phyloP scores from a whole-genome alignment of 2,113 vertebrate species.

The Mustelus asterias region DNA sequence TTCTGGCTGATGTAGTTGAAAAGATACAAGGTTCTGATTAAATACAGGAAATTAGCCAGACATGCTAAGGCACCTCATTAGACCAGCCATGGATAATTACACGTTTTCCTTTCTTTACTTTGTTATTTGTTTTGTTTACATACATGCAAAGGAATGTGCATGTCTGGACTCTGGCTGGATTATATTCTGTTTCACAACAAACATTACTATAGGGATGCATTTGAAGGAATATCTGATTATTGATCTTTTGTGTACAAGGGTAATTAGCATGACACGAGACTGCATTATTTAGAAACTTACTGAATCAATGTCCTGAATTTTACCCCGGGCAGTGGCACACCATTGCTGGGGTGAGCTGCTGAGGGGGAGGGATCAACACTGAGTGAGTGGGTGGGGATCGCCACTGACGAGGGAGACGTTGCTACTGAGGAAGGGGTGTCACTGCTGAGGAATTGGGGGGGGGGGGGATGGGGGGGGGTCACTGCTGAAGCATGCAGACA shows the following conservation, averaged over 20 bases:
- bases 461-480: too few relatives aligned
- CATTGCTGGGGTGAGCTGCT: not conserved
- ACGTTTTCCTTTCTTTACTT: not conserved
- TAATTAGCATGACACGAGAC: not conserved
- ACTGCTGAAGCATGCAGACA: too few relatives aligned
- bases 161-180: not conserved
- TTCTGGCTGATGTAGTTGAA: not conserved
- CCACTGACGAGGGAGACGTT: too few relatives aligned
- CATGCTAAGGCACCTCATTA: not conserved
- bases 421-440: too few relatives aligned
- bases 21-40: conserved; percentile 22
- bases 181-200: not conserved
- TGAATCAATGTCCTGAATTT: not conserved
- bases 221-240: not conserved
- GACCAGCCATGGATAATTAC: not conserved
- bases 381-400: too few relatives aligned
- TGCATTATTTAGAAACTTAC: not conserved
- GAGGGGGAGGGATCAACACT: too few relatives aligned
- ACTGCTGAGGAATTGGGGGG: too few relatives aligned
- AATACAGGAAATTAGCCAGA: not conserved
- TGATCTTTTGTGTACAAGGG: not conserved
- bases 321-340: not conserved
- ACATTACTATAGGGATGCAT: not conserved
- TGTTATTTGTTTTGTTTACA: not conserved
- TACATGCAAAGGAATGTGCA: not conserved